Evolutionary conservation across 2,888 invertebrate genomes (phyloP), one percentile per base, ranked within the genome.

Genomic region (Philereme vetulata): DNA sequence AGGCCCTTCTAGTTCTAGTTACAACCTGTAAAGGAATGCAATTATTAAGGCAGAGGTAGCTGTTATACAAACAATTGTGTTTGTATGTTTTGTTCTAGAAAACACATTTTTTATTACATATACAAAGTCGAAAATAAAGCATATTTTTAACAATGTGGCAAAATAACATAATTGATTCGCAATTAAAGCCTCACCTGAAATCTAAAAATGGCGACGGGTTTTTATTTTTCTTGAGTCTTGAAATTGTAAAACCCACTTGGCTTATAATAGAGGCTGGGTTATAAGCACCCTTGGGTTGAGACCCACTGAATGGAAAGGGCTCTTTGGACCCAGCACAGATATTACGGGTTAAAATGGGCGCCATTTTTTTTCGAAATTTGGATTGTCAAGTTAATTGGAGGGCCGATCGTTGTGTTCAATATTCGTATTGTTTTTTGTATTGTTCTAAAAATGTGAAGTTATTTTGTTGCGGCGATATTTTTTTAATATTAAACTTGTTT

Each of bases 221-320:
- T 72, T 77, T 75, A 73, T 73, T 75, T 78, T 76, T 74, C 74
- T 72, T 72, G 65, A 72, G 68, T 72, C 78, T 81, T 74, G 72
- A 78, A 81, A 80, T 80, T 80, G 79, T 79, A 76, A 81, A 82
- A 78, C 76, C 76, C 81, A 71, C 84, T 84, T 72, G 69, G 76
- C 70, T 75, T 81, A 85, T 85, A 85, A 85, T 84, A 82, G 82
- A 80, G 72, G 67, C 64, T 56, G 77, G 78, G 79, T 74, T 62
- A 46, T 68, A 74, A 78, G 71, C 66, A 73, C 76, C 70, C 84
- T 84, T 53, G 51, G 52, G 70, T 67, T 63, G 71, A 67, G 72
- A 67, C 68, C 70, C 68, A 77, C 67, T 82, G 82, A 82, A 81
- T 83, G 71, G 71, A 61, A 60, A 84, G 85, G 67, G 75, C 72